Evolutionary conservation across 2,797 vertebrate genomes (phyloP).

Genomic region (Gila robusta): DNA sequence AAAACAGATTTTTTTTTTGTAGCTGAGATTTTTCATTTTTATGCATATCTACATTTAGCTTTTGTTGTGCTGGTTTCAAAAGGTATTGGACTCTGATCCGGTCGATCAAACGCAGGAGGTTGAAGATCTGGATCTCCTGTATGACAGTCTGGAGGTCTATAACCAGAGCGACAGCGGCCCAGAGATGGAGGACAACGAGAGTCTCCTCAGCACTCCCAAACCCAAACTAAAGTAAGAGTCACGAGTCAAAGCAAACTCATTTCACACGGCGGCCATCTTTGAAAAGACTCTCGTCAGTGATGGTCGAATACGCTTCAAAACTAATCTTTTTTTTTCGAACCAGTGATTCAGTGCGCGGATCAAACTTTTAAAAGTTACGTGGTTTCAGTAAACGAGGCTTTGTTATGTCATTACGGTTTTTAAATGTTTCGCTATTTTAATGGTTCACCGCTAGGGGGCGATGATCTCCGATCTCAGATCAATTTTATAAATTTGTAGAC

Average conservation of each 20-base stretch:
- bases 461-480: background rate
- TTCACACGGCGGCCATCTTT: background rate
- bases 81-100: conserved; percentile 72
- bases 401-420: background rate
- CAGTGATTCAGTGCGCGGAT: background rate
- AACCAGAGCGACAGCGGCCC: conserved; percentile 74
- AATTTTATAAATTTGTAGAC: background rate
- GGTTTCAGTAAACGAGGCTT: background rate
- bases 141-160: conserved; percentile 74
- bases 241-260: background rate
- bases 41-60: background rate
- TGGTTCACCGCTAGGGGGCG: background rate
- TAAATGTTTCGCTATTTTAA: background rate
- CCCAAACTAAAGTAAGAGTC: conserved; percentile 70
- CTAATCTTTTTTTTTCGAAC: background rate
- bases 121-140: conserved; percentile 73
- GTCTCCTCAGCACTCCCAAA: conserved; percentile 72
- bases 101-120: conserved; percentile 73
- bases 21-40: background rate
- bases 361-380: background rate
- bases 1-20: background rate
- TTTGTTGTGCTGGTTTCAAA: background rate
- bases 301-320: background rate
- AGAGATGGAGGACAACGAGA: conserved; percentile 74
- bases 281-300: too few species aligned